phyloP scores from a whole-genome alignment of 2,113 vertebrate species.

The Raphicerus campestris region DNA sequence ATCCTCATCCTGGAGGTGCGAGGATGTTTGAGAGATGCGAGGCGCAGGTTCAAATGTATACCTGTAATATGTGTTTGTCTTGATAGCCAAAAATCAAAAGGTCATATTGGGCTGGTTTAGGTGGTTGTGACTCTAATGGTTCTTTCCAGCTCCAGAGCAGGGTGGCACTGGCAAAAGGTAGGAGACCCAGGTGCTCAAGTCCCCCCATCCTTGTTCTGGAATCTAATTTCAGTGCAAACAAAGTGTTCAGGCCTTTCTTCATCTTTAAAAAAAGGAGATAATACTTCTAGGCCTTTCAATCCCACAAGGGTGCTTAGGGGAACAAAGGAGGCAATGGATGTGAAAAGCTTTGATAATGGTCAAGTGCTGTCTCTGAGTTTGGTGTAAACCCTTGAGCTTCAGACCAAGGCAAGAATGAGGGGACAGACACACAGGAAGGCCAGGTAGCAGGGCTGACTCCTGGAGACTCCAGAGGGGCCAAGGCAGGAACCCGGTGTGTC shows the following conservation, averaged over 20 bases:
- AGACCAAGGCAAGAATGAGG: background rate
- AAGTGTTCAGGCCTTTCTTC: background rate
- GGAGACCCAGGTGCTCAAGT: background rate
- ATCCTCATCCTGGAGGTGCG: background rate
- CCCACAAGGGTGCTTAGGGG: conserved; percentile 40
- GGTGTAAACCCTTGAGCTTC: background rate
- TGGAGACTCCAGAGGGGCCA: background rate
- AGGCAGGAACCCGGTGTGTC: background rate
- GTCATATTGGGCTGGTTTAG: background rate
- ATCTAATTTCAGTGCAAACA: background rate
- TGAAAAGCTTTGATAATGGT: conserved; percentile 1
- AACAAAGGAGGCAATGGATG: conserved; percentile 19
- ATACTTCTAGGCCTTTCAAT: conserved; percentile 16
- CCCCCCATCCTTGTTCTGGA: background rate
- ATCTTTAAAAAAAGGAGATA: conserved; percentile 40
- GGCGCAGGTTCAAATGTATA: background rate
- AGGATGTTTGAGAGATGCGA: background rate
- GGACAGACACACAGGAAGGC: background rate
- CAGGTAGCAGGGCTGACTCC: background rate
- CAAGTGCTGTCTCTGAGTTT: conserved; percentile 11
- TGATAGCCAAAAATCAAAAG: background rate
- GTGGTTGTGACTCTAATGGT: background rate
- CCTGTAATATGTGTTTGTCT: background rate
- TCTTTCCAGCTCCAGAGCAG: background rate
- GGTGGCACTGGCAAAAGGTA: background rate